Conservation (phyloP, 1,140 invertebrate species). For the Caerostris extrusa region DNA sequence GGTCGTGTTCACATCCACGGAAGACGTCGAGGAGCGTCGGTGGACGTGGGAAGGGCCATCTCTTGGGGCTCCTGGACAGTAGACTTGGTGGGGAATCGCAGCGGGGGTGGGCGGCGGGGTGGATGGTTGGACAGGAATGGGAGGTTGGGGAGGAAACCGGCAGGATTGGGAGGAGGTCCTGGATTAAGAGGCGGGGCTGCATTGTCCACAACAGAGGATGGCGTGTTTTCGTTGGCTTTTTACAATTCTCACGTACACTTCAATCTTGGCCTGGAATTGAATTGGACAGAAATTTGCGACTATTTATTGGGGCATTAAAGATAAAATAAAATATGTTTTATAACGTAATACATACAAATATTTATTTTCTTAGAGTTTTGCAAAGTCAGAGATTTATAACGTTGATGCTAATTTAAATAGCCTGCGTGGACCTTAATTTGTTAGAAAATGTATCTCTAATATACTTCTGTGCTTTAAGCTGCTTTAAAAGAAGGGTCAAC, state of each 20-base stretch:
- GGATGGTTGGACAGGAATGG: neutral
- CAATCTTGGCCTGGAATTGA: constrained; percentile 74
- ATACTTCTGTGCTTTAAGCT: too few species aligned
- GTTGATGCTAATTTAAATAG: too few species aligned
- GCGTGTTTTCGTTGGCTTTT: constrained; percentile 43
- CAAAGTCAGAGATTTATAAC: too few species aligned
- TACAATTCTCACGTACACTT: constrained; percentile 67
- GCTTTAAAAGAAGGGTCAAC: too few species aligned
- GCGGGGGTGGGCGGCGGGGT: neutral
- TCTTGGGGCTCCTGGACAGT: neutral
- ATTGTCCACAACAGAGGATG: constrained; percentile 18
- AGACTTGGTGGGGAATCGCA: neutral
- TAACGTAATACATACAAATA: too few species aligned
- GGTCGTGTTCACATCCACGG: neutral
- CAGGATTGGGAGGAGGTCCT: neutral
- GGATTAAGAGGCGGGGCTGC: neutral
- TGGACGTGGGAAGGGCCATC: neutral
- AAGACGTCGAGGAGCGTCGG: neutral
- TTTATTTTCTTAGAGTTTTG: too few species aligned
- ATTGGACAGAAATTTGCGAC: neutral
- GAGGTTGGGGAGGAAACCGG: neutral
- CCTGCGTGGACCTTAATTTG: too few species aligned
- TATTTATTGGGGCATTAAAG: neutral
- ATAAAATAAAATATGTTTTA: neutral
- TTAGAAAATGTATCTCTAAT: too few species aligned